Conservation (phyloP, 2,797 vertebrate species). For the Brotula barbata region DNA sequence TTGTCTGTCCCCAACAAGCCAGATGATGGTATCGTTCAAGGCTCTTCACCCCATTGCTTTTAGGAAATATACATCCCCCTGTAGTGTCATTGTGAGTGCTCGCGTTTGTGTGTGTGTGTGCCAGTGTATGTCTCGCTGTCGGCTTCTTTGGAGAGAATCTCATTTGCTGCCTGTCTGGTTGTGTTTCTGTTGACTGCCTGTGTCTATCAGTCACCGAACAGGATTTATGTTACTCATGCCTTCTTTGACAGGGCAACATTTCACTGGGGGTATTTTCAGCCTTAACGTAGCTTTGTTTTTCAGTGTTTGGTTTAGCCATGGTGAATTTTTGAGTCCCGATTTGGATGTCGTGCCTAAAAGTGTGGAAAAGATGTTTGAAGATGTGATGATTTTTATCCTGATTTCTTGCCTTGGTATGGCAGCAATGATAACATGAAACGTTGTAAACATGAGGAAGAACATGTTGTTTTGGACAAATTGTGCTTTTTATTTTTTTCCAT, state of each 20-base stretch:
- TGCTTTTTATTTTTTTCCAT: too few species aligned
- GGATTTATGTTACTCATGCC: neutral
- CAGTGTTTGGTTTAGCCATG: neutral
- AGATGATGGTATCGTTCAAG: slow-evolving; percentile 16
- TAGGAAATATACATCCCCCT: slow-evolving; percentile 20
- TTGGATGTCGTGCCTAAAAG: neutral
- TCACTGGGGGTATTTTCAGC: too few species aligned
- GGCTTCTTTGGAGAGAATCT: slow-evolving; percentile 29
- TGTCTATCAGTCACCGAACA: slow-evolving; percentile 2
- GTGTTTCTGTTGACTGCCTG: slow-evolving; percentile 1
- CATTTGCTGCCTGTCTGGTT: slow-evolving; percentile 33
- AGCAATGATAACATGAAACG: neutral
- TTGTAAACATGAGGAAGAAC: neutral
- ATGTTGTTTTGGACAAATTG: too few species aligned
- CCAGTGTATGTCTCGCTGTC: neutral
- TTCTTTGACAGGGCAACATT: too few species aligned
- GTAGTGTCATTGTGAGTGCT: neutral
- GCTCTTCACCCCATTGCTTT: slow-evolving; percentile 29
- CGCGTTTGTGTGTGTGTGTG: neutral
- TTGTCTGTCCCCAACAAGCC: neutral
- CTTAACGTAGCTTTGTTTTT: too few species aligned
- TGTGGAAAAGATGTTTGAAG: neutral
- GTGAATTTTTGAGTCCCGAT: neutral
- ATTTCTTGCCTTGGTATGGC: neutral
- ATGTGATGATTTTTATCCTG: neutral